Evolutionary conservation across 2,797 vertebrate genomes (phyloP).

Genomic region (Myotis pilosus): DNA sequence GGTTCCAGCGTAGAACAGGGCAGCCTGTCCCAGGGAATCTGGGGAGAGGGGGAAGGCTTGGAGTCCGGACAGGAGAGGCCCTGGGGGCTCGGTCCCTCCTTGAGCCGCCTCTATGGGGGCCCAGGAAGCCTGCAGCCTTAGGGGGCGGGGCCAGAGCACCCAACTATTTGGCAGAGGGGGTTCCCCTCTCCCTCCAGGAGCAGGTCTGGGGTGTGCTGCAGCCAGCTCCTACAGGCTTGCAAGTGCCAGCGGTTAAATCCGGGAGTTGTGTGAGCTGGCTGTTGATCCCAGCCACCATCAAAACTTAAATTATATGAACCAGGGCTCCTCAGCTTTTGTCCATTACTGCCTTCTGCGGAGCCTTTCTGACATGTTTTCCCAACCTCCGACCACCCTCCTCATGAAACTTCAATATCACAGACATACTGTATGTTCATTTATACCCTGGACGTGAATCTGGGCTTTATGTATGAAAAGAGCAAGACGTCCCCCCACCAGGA

Average conservation of each 20-base stretch:
- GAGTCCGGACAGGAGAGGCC: neutral
- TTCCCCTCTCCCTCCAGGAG: too few relatives aligned
- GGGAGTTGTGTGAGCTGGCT: neutral
- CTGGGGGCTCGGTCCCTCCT: neutral
- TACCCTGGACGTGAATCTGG: neutral
- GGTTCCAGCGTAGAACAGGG: neutral
- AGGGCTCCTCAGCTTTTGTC: neutral
- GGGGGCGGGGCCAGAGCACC: neutral
- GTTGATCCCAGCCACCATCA: neutral
- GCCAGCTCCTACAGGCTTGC: too few relatives aligned
- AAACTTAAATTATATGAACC: neutral
- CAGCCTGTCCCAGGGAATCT: slow-evolving; percentile 58
- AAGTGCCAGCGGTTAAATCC: neutral
- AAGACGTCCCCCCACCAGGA: neutral
- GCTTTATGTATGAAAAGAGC: neutral
- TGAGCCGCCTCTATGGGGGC: neutral
- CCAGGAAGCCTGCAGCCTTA: neutral
- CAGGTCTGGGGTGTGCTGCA: neutral
- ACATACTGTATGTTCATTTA: neutral
- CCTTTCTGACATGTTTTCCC: neutral
- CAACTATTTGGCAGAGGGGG: neutral
- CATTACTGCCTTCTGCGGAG: neutral
- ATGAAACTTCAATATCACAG: neutral
- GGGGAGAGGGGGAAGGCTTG: slow-evolving; percentile 41
- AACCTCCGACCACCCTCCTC: neutral